A percentile compares a stretch with the other conserved stretches of the same genome.
Evolutionary conservation across 2,888 invertebrate species (phyloP).

Genomic region (Oligia strigilis): DNA sequence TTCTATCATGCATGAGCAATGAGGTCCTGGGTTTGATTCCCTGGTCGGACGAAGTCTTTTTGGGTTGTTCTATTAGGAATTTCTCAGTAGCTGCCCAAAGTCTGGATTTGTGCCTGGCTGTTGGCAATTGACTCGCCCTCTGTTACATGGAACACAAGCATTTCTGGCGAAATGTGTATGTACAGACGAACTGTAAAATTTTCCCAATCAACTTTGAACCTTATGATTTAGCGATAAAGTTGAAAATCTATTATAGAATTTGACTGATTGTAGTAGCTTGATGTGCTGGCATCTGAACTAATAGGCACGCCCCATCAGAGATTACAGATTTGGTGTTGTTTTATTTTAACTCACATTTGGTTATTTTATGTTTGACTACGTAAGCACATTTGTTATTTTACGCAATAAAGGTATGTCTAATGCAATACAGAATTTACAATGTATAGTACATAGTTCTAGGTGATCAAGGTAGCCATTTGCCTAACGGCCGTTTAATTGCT

Average conservation of each 20-base stretch:
- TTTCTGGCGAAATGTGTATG: background rate
- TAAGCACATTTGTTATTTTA: background rate
- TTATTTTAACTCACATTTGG: background rate
- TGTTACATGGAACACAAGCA: background rate
- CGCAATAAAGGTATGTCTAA: constrained; percentile 10
- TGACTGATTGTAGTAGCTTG: too few species aligned
- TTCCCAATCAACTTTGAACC: too few species aligned
- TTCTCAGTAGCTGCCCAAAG: background rate
- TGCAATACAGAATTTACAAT: constrained; percentile 45
- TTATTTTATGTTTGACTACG: background rate
- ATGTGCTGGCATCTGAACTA: background rate
- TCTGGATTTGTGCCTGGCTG: background rate
- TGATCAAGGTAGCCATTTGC: constrained; percentile 59
- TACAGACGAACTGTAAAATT: too few species aligned
- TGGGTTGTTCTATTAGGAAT: background rate
- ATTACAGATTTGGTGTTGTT: background rate
- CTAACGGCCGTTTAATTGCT: constrained; percentile 60
- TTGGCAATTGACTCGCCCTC: background rate
- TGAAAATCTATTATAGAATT: too few species aligned
- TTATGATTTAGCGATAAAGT: too few species aligned
- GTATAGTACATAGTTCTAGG: constrained; percentile 41
- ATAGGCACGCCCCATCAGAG: background rate
- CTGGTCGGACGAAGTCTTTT: background rate
- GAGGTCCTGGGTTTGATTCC: background rate
- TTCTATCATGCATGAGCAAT: background rate